phyloP scores from a whole-genome alignment of 2,797 vertebrate species.

The Oryzias dopingdopingensis region DNA sequence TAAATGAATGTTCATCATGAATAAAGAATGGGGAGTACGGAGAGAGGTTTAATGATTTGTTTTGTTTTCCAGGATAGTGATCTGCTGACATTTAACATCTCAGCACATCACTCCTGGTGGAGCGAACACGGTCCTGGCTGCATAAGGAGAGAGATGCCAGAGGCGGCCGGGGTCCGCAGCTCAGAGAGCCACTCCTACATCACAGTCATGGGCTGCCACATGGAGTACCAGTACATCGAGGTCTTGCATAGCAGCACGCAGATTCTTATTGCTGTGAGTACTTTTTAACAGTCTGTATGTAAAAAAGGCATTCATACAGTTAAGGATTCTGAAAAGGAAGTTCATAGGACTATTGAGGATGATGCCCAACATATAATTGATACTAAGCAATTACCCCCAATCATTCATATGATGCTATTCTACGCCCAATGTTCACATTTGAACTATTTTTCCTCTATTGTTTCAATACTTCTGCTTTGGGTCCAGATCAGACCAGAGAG shows the following conservation, averaged over 20 bases:
- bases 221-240: conserved; percentile 89
- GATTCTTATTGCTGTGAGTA: conserved; percentile 87
- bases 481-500: no score
- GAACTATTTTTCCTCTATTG: no score
- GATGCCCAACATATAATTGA: no score
- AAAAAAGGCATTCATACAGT: no score
- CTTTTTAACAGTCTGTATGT: neutral
- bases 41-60: neutral
- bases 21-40: conserved; percentile 8
- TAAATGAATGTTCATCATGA: conserved; percentile 13
- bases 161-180: conserved; percentile 66
- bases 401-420: no score
- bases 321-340: no score
- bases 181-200: conserved; percentile 83
- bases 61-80: conserved; percentile 80
- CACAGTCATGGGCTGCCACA: conserved; percentile 83
- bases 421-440: no score
- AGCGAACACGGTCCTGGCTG: conserved; percentile 88
- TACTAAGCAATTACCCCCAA: no score
- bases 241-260: conserved; percentile 86
- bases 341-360: no score
- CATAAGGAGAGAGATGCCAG: conserved; percentile 76
- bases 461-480: no score
- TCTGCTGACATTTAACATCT: conserved; percentile 90
- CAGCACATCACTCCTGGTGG: conserved; percentile 90